Evolutionary conservation across 2,113 vertebrate genomes (phyloP).

Genomic region (Cygnus buccinator): DNA sequence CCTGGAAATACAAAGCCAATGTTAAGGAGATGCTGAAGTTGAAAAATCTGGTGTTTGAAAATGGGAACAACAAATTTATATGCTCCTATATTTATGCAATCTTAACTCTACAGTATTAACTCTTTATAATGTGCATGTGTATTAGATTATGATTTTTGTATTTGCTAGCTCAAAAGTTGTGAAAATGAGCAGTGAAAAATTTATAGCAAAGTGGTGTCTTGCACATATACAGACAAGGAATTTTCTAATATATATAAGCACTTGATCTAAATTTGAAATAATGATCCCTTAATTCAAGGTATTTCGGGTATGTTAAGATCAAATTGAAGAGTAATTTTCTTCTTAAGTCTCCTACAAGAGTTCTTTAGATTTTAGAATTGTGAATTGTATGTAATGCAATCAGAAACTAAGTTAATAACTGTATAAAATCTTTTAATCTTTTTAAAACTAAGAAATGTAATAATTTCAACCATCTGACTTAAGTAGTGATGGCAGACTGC

Average conservation of each 20-base stretch:
- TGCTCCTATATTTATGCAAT: fast-evolving
- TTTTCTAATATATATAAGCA: not conserved
- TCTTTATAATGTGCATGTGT: not conserved
- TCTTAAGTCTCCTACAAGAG: not conserved
- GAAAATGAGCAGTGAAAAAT: not conserved
- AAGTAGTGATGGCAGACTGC: not conserved
- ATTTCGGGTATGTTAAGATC: not conserved
- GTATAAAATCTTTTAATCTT: not conserved
- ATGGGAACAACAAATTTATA: not conserved
- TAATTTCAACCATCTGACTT: not conserved
- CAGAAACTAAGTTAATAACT: not conserved
- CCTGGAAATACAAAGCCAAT: not conserved
- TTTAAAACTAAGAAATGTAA: not conserved
- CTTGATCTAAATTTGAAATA: not conserved
- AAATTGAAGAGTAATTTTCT: not conserved
- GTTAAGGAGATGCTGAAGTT: not conserved
- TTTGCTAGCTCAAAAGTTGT: not conserved
- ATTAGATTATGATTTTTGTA: not conserved
- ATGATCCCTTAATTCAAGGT: not conserved
- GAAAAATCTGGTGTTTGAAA: not conserved
- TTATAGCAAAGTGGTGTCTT: not conserved
- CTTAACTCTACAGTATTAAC: not conserved
- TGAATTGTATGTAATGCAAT: not conserved
- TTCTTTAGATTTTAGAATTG: not conserved
- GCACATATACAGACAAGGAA: not conserved